Conservation (phyloP, 2,113 vertebrate species). For the Nothoprocta perdicaria region DNA sequence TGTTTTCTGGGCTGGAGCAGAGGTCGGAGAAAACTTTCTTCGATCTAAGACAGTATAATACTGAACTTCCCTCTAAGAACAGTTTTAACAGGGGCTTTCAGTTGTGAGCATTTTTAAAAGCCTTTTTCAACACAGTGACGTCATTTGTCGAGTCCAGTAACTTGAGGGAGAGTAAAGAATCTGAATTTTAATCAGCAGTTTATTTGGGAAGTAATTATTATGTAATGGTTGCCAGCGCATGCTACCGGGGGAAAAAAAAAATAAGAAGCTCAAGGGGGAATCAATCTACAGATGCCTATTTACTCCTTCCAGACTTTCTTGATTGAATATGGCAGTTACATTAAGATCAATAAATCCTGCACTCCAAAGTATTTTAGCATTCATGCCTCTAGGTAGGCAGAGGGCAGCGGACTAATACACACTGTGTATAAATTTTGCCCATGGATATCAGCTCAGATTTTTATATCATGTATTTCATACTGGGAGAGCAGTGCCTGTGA, state of each 20-base stretch:
- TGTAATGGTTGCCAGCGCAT: background rate
- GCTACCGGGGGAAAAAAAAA: background rate
- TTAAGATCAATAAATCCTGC: conserved; percentile 13
- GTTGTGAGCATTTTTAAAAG: background rate
- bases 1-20: background rate
- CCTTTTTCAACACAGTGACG: background rate
- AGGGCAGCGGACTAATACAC: background rate
- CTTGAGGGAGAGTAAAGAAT: background rate
- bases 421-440: background rate
- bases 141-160: background rate
- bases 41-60: background rate
- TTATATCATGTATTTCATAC: background rate
- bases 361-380: background rate
- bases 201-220: background rate
- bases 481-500: background rate
- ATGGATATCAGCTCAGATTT: background rate
- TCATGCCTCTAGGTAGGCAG: background rate
- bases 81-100: background rate
- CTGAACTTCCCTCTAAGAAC: background rate
- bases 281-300: background rate
- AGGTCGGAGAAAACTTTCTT: background rate
- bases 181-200: background rate
- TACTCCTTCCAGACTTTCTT: background rate
- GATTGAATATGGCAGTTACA: background rate
- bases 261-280: background rate